Evolutionary conservation across 1,140 invertebrate species (phyloP).

Genomic region (Apocrypta bakeri): DNA sequence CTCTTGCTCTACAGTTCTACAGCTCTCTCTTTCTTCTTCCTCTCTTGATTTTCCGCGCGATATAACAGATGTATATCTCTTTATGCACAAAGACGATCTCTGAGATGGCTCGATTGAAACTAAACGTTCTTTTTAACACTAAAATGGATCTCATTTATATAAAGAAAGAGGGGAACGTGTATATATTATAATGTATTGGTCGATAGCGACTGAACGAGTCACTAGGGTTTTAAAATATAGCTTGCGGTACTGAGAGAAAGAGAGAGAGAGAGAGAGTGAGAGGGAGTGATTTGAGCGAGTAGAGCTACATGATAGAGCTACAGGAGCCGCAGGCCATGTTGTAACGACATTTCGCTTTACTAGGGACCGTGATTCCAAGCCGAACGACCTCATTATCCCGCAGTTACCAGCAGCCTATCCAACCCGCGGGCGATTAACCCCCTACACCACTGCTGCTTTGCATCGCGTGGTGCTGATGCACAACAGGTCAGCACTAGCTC

Average conservation of each 20-base stretch:
- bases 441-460: not conserved
- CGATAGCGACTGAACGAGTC: not conserved
- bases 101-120: too few species aligned
- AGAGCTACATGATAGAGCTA: not conserved
- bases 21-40: too few species aligned
- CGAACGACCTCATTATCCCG: constrained; percentile 35
- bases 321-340: not conserved
- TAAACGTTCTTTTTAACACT: too few species aligned
- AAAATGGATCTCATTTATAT: too few species aligned
- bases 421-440: not conserved
- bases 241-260: not conserved
- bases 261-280: constrained; percentile 22
- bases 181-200: too few species aligned
- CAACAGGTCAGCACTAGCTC: constrained; percentile 17
- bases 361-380: constrained; percentile 3
- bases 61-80: too few species aligned
- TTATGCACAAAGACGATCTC: too few species aligned
- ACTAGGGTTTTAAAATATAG: not conserved
- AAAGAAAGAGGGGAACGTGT: too few species aligned
- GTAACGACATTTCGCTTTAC: constrained; percentile 22
- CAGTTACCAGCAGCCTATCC: constrained; percentile 4
- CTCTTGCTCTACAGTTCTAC: too few species aligned
- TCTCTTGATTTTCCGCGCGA: too few species aligned
- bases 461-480: too few species aligned
- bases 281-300: too few species aligned